Base-by-base conservation (phyloP, 2,113 vertebrate genomes). In the Lanius ludovicianus region DNA sequence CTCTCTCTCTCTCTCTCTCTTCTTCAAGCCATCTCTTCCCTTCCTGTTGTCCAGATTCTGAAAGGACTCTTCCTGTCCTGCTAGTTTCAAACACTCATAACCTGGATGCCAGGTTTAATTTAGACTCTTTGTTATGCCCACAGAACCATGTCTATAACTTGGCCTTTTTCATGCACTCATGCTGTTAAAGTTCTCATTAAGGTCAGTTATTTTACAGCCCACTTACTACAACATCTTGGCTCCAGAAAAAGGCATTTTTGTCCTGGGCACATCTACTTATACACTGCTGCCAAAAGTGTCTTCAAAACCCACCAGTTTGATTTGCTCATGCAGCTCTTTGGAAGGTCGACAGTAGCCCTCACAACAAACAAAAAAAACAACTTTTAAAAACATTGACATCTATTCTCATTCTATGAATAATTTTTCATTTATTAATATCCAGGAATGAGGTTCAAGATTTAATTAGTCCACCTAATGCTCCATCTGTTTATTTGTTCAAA, bases 151-250 rank as follows among this genome's bases (percentile, higher is more conserved):
- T 71, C 92, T 82, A 71, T 75, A 96, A 71, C 23, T 67, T 52
- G 37, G 56, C 12, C 24, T 90, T 89, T 87, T 93, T 89, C 2
- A 6, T 91, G 46, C 74, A 64, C 11, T 87, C 65, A 69, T 11
- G 44, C 65, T 91, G 52, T 37, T 93, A 82, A 82, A 87, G 62
- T 73, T 91, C 44, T 94, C 78, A 53, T 93, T 93, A 95, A 87
- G 78, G 57, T 83, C 70, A 76, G 62, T 79, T 85, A 85, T 69
- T 91, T 90, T 93, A 79, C 49, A 85, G 57, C 46, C 91, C 75
- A 53, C 68, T 91, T 74, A 50, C 70, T 89, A 25, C 46, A 90
- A 87, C 62, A 76, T 57, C 78, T 91, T 87, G 78, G 70, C 57
- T 84, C 53, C n/a, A 52, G 89, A 84, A 94, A 85, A 85, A 87